Evolutionary conservation across 2,888 invertebrate genomes (phyloP).

Genomic region (Metellina segmentata): DNA sequence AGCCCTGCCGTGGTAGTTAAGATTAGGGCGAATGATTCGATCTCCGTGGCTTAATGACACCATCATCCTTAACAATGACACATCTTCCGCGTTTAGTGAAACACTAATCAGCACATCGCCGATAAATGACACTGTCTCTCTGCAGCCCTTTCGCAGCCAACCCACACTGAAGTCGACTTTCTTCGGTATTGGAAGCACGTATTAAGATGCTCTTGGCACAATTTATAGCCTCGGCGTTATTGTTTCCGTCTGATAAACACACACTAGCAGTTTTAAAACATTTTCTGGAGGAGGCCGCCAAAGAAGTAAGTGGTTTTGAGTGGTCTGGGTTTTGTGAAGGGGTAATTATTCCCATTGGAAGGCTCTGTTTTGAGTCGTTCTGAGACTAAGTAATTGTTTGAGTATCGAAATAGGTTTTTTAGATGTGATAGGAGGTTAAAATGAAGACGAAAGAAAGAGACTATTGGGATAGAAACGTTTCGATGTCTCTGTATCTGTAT

Average conservation of each 20-base stretch:
- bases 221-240: background rate
- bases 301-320: background rate
- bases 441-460: background rate
- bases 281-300: background rate
- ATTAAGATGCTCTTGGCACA: background rate
- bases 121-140: constrained; percentile 37
- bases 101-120: constrained; percentile 40
- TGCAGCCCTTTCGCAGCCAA: constrained; percentile 28
- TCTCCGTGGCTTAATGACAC: constrained; percentile 40
- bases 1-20: background rate
- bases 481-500: no score
- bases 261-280: background rate
- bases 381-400: background rate
- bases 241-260: background rate
- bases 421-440: background rate
- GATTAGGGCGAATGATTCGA: constrained; percentile 19
- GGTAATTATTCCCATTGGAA: background rate
- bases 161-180: background rate
- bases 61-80: constrained; percentile 49
- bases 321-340: background rate
- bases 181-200: background rate
- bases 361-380: background rate
- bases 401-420: background rate
- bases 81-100: constrained; percentile 36
- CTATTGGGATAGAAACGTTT: no score